Evolutionary conservation across 2,888 invertebrate species (phyloP).

Genomic region (Pristionchus entomophagus): DNA sequence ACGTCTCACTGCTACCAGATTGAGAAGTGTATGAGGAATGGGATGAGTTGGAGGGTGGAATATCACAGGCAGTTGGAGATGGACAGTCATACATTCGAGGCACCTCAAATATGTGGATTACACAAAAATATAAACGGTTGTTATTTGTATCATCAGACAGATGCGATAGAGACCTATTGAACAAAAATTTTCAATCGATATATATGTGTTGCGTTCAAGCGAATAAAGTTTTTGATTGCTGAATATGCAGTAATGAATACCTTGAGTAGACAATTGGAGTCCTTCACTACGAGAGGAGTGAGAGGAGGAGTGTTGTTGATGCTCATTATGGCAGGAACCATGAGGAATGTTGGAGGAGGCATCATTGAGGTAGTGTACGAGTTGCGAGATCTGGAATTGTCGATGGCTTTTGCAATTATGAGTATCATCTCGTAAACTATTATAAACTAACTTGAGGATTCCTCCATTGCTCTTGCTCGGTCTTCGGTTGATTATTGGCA

Average conservation of each 20-base stretch:
- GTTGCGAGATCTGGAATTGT: neutral
- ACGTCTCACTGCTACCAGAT: constrained; percentile 57
- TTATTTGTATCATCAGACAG: too few relatives aligned
- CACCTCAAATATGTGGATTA: constrained; percentile 51
- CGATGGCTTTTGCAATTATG: too few relatives aligned
- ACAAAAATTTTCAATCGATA: too few relatives aligned
- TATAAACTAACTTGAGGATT: constrained; percentile 32
- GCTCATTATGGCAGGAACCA: constrained; percentile 67
- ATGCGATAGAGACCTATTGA: too few relatives aligned
- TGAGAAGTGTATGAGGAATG: constrained; percentile 65
- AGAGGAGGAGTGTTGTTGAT: constrained; percentile 64
- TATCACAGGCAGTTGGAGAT: constrained; percentile 57
- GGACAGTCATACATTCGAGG: constrained; percentile 65
- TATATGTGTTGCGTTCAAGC: too few relatives aligned
- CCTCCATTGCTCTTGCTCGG: constrained; percentile 42
- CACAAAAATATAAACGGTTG: too few relatives aligned
- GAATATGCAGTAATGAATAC: too few relatives aligned
- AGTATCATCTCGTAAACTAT: too few relatives aligned
- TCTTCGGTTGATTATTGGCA: constrained; percentile 27
- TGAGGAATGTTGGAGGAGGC: constrained; percentile 65
- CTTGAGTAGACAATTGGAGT: constrained; percentile 12
- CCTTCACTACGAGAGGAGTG: constrained; percentile 51
- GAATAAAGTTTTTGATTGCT: too few relatives aligned
- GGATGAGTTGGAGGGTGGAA: constrained; percentile 64
- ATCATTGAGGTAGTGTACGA: constrained; percentile 48